phyloP scores from a whole-genome alignment of 2,888 invertebrate species.

The Orgyia antiqua region DNA sequence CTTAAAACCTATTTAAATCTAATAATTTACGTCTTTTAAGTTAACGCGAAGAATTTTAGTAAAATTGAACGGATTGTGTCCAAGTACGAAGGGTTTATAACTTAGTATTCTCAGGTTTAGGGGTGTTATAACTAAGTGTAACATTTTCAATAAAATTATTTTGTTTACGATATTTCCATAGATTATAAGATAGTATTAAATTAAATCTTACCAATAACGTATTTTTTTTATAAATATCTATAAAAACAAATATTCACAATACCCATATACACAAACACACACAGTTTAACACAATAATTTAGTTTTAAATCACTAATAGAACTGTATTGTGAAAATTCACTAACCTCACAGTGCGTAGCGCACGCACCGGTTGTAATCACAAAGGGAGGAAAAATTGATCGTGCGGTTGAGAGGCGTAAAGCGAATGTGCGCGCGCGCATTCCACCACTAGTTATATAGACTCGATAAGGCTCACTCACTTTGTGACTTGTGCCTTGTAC shows the following conservation, averaged over 20 bases:
- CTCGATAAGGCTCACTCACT: constrained; percentile 49
- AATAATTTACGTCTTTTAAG: too few relatives aligned
- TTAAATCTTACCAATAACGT: too few relatives aligned
- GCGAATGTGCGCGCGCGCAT: constrained; percentile 72
- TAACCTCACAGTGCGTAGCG: constrained; percentile 63
- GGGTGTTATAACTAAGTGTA: too few relatives aligned
- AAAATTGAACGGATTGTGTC: too few relatives aligned
- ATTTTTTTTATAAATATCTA: too few relatives aligned
- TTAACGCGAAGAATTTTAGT: too few relatives aligned
- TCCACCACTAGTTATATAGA: constrained; percentile 53
- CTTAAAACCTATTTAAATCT: too few relatives aligned
- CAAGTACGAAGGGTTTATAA: too few relatives aligned
- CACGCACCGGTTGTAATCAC: constrained; percentile 54
- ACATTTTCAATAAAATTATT: too few relatives aligned
- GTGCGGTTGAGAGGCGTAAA: constrained; percentile 48
- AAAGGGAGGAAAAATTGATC: constrained; percentile 55
- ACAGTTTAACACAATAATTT: constrained; percentile 21
- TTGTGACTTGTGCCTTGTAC: constrained; percentile 40
- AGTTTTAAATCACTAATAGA: constrained; percentile 18
- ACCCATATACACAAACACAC: constrained; percentile 23
- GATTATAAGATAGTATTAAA: too few relatives aligned
- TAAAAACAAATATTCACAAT: constrained; percentile 9
- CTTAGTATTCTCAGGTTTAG: too few relatives aligned
- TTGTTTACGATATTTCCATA: too few relatives aligned
- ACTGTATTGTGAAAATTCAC: constrained; percentile 42